phyloP scores from a whole-genome alignment of 2,888 invertebrate species.

The Cryptocephalus moraei region DNA sequence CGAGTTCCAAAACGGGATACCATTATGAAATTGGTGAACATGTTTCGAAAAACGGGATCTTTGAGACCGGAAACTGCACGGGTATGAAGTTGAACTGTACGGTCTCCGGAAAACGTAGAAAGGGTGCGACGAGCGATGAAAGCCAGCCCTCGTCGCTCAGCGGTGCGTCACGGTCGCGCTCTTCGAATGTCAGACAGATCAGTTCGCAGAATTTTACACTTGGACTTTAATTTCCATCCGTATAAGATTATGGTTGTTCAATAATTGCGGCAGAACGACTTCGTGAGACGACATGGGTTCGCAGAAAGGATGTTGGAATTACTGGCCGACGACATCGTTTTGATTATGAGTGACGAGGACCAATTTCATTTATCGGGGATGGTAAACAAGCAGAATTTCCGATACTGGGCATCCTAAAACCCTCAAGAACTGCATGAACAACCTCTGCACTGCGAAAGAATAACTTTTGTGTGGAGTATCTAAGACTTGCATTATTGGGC shows the following conservation, averaged over 20 bases:
- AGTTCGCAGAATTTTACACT: not conserved
- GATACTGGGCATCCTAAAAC: not conserved
- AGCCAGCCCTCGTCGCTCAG: not conserved
- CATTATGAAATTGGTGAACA: too few relatives aligned
- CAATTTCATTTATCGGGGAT: too few relatives aligned
- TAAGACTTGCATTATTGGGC: too few relatives aligned
- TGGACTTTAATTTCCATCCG: not conserved
- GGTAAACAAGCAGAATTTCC: too few relatives aligned
- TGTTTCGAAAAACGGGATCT: too few relatives aligned
- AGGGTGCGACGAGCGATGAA: not conserved
- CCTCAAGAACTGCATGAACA: not conserved
- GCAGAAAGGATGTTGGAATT: conserved; percentile 1
- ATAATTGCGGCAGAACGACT: not conserved
- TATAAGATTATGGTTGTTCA: conserved; percentile 1
- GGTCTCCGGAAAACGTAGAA: not conserved
- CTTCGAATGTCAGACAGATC: not conserved
- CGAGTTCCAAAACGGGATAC: too few relatives aligned
- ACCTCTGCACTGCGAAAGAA: not conserved
- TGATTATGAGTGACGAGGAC: not conserved
- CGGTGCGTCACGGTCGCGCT: not conserved
- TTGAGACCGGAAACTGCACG: not conserved
- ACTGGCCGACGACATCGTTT: conserved; percentile 1
- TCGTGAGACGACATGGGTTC: conserved; percentile 1
- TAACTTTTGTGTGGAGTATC: too few relatives aligned
- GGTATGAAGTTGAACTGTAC: not conserved